phyloP scores from a whole-genome alignment of 1,140 invertebrate species.

The Eumaeus atala region DNA sequence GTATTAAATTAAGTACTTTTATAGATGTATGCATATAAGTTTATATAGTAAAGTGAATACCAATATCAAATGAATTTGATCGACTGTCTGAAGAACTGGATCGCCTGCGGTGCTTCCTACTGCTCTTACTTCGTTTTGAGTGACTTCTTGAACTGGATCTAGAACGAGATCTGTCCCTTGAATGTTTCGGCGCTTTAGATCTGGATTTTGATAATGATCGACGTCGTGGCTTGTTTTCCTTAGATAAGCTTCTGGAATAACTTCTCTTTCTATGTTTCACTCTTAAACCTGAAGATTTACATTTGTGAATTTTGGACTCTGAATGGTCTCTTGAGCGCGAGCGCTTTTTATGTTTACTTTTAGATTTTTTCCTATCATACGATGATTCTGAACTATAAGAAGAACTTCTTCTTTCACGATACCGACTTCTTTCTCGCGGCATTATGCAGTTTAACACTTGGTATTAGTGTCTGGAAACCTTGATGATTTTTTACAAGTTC shows the following conservation, averaged over 20 bases:
- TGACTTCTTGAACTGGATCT: constrained; percentile 46
- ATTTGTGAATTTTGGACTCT: constrained; percentile 42
- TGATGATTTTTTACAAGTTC: background rate
- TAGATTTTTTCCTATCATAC: constrained; percentile 57
- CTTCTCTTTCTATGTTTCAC: constrained; percentile 46
- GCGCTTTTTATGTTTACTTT: constrained; percentile 53
- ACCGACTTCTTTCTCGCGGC: constrained; percentile 57
- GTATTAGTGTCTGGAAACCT: background rate
- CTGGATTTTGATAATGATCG: constrained; percentile 46
- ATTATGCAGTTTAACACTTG: constrained; percentile 20
- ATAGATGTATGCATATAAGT: background rate
- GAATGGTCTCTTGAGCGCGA: constrained; percentile 54
- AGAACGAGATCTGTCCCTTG: constrained; percentile 44
- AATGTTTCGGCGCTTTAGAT: constrained; percentile 41
- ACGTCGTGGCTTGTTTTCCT: constrained; percentile 45
- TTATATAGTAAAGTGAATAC: constrained; percentile 26
- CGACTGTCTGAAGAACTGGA: constrained; percentile 48
- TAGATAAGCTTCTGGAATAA: constrained; percentile 55
- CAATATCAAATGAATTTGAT: constrained; percentile 57
- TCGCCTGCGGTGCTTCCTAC: constrained; percentile 38
- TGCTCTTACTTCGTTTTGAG: constrained; percentile 41
- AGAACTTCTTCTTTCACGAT: constrained; percentile 54
- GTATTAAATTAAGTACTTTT: background rate
- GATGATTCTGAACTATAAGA: constrained; percentile 60
- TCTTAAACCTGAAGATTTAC: constrained; percentile 48